Evolutionary conservation across 2,113 vertebrate genomes (phyloP), one percentile per base, ranked within the genome.

Genomic region (Fregata magnificens): DNA sequence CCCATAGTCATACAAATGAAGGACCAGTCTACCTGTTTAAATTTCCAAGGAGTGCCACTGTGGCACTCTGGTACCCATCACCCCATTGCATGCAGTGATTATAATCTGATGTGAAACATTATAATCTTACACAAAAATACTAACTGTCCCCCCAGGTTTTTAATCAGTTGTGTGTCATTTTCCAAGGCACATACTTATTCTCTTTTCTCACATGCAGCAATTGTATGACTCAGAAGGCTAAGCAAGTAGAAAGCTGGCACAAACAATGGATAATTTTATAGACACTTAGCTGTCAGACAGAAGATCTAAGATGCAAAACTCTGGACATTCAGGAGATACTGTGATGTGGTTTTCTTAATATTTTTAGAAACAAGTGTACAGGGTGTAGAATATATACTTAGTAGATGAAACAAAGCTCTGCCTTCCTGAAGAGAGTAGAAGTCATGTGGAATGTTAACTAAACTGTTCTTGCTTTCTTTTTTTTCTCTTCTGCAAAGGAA

Each of bases 341-440:
- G 3, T 86, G 24, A 61, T 82, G 42, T 59, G 38, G 31, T 90
- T 90, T 94, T 84, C 31, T 53, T 53, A 71, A 44, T 78, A 93
- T 81, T 95, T 88, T 95, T 92, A 88, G 65, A 86, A 89, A 95
- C 16, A 70, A 78, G n/a, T 24, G 52, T 88, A 56, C 36, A 91
- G 52, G 2, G 2, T 58, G 42, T 61, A 74, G 52, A 77, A 74
- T 92, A 71, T 74, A 18, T 67, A 47, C 56, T 20, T 20, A 77
- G 78, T 66, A 85, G 61, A 94, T 72, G 49, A 96, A 95, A 80
- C 50, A 90, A 62, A 88, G 10, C 53, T 93, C 58, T 7, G 4
- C 47, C 31, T 90, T 96, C 25, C 80, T 77, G 61, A 86, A 86
- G 80, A 87, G 90, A 95, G 84, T 5, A 93, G 78, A 95, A 94